Base-by-base conservation (phyloP, 1,140 invertebrate genomes). In the Hetaerina americana region DNA sequence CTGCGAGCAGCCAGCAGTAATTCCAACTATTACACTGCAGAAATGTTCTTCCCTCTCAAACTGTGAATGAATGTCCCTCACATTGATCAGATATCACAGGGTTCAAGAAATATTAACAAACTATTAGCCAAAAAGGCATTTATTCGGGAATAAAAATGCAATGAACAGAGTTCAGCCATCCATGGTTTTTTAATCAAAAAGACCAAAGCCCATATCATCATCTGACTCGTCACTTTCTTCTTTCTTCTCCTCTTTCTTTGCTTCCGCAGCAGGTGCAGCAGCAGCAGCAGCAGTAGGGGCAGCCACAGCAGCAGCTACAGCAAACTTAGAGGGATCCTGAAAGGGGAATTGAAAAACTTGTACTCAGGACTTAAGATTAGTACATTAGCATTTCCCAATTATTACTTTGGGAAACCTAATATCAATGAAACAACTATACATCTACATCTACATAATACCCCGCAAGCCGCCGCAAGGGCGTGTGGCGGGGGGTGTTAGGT, bases 151-250 rank as follows among this genome's bases (percentile, higher is more conserved):
- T n/a, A n/a, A 57, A 18, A 12, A 57, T 57, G 40, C 40, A 57
- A 57, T 57, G 40, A 57, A n/a, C n/a, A n/a, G 40, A 57, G 40
- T 2, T n/a, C n/a, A 57, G 40, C 40, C 40, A 57, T 57, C 26
- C 67, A 26, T 68, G 12, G 26, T 6, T 40, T 57, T 28, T 89
- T 96, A 96, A 81, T 96, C 95, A 79, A 97, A 97, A 15, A 97
- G 89, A 83, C 93, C 94, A 80, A 97, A 95, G 78, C 95, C 96
- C 94, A 99, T 97, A 80, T 96, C 95, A 77, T 98, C 96, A 80
- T 97, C 95, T 77, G 93, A 93, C 27, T 86, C 87, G 78, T 91
- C 89, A 71, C 89, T 88, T 76, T 92, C 90, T 79, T 92, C 89
- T 78, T 93, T 89, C 74, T 89, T 89, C 74, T 90, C 87, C 79